Conservation (phyloP, 1,140 invertebrate species). For the Platyscapa corneri region DNA sequence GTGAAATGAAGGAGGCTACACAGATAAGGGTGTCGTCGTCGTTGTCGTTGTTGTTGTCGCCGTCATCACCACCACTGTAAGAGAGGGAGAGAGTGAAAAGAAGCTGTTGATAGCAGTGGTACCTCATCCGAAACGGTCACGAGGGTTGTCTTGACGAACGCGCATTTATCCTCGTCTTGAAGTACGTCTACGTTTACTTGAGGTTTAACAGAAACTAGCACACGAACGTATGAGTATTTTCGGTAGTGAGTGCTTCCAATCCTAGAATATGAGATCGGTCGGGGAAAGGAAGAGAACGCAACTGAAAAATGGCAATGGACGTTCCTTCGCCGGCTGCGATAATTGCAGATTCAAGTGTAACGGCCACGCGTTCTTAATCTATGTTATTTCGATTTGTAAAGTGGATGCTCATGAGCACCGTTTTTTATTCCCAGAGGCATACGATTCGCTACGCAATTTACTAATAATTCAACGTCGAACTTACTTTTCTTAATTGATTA, state of each 20-base stretch:
- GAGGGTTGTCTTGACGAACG: not conserved
- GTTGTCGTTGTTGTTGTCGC: no score
- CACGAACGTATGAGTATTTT: not conserved
- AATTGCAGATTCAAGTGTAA: not conserved
- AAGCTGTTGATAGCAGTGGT: slow-evolving; percentile 12
- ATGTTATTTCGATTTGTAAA: not conserved
- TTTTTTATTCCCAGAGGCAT: not conserved
- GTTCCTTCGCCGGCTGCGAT: not conserved
- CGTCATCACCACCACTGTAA: not conserved
- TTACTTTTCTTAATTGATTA: not conserved
- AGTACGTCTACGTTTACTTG: not conserved
- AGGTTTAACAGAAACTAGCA: not conserved
- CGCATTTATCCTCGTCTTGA: no score
- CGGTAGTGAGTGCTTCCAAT: not conserved
- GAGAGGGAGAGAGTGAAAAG: not conserved
- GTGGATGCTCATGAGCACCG: no score
- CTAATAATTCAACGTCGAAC: not conserved
- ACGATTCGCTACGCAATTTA: not conserved
- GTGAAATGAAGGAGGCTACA: not conserved
- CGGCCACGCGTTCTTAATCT: not conserved
- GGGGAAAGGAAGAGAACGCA: no score
- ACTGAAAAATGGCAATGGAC: no score
- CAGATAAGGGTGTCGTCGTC: slow-evolving; percentile 6
- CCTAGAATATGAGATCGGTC: no score
- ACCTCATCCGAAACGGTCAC: slow-evolving; percentile 55